Evolutionary conservation across 2,113 vertebrate genomes (phyloP), one percentile per base, ranked within the genome.

Genomic region (Tautogolabrus adspersus): DNA sequence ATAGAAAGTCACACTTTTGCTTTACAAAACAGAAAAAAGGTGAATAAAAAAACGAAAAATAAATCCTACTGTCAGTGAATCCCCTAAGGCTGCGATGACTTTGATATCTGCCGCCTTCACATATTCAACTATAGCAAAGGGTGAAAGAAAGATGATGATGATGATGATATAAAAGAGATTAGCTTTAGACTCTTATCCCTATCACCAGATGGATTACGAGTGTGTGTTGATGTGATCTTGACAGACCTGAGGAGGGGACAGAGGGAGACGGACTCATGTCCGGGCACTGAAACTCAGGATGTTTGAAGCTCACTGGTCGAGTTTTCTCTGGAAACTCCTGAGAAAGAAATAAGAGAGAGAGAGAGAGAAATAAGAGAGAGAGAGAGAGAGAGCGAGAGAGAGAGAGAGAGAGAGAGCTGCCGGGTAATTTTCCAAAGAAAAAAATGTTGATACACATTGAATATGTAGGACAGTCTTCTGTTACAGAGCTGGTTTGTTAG

Each of bases 11-110:
- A 72, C 1, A 0, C n/a, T 12, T 30, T n/a, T 60, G 19, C 8
- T 51, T 22, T n/a, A 26, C 7, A 42, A 42, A 3, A 42, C 3
- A 42, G 9, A 10, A 10, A 15, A 22, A 22, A 1, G 38, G 19
- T n/a, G 34, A 49, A 19, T 19, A 47, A 47, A 19, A 26, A 62
- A 10, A 46, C 10, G 73, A 19, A 0, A 49, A 34, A 38, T 8
- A 62, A 54, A 57, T 74, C 96, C 94, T 93, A 98, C 97, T 2
- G 97, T 99, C 66, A 98, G 38, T 8, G 98, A 99, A 81, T 99
- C 97, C 5, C 97, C 97, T 85, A 99, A 34, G 12, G 97, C 97
- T 63, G 94, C 96, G 8, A 98, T 95, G 46, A 97, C 95, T 75
- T 86, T 95, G 89, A 99, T 96, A 83, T 99, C 97, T 0, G 95